Conservation (phyloP, 1,140 invertebrate genomes). For the Lasioglossum baleicum region DNA sequence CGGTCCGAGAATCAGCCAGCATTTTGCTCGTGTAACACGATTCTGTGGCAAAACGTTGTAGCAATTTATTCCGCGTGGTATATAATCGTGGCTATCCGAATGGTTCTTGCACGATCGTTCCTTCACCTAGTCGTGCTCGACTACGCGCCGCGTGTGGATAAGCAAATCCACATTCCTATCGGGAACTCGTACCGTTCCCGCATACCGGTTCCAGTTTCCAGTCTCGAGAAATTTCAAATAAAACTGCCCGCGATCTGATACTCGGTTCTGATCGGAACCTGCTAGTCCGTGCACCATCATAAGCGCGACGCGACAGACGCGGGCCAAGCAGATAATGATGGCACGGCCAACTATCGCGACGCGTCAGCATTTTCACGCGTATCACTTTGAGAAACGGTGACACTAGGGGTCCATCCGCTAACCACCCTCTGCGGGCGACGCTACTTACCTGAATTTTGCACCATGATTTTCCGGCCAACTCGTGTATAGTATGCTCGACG, state of each 20-base stretch:
- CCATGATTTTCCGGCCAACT: slow-evolving; percentile 15
- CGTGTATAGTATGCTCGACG: not conserved
- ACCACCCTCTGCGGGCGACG: not conserved
- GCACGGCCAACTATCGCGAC: slow-evolving; percentile 12
- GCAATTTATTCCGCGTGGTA: slow-evolving; percentile 8
- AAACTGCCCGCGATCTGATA: slow-evolving; percentile 8
- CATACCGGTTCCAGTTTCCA: slow-evolving; percentile 34
- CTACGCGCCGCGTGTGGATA: slow-evolving; percentile 19
- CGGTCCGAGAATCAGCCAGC: not conserved
- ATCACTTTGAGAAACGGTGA: slow-evolving; percentile 3
- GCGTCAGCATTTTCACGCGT: not conserved
- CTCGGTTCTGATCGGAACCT: slow-evolving; percentile 17
- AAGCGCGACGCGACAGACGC: not conserved
- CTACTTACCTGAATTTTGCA: slow-evolving; percentile 2
- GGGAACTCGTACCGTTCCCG: slow-evolving; percentile 9
- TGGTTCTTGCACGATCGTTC: not conserved
- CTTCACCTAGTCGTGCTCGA: not conserved
- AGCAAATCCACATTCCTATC: slow-evolving; percentile 39
- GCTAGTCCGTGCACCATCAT: too few relatives aligned
- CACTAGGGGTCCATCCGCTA: not conserved
- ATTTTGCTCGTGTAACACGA: not conserved
- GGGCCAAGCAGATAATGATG: slow-evolving; percentile 1
- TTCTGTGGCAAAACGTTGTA: slow-evolving; percentile 17
- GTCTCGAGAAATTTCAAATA: slow-evolving; percentile 30
- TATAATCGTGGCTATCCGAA: slow-evolving; percentile 25